phyloP scores from a whole-genome alignment of 1,140 invertebrate genomes.

The Heliothis subflexa region DNA sequence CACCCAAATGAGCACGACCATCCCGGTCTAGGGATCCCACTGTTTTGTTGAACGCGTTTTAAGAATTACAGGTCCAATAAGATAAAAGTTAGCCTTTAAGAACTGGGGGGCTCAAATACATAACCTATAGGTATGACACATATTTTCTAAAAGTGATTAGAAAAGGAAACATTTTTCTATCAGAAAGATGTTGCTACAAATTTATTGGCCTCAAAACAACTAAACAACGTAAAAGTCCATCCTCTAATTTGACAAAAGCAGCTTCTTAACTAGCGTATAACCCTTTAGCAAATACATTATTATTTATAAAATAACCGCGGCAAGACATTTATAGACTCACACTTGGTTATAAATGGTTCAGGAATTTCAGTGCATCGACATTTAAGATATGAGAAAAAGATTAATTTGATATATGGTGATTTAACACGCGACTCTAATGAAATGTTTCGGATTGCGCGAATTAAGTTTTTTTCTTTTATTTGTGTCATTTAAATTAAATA shows the following conservation, averaged over 20 bases:
- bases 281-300: neutral
- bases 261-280: neutral
- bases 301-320: conserved; percentile 24
- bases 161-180: no score
- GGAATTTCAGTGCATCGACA: conserved; percentile 44
- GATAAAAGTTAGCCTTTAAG: no score
- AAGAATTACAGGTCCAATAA: no score
- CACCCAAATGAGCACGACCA: no score
- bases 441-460: conserved; percentile 11
- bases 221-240: neutral
- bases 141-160: no score
- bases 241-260: neutral
- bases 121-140: no score
- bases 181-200: no score
- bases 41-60: no score
- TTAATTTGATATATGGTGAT: conserved; percentile 39
- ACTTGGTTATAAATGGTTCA: conserved; percentile 42
- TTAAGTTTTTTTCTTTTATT: neutral
- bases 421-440: conserved; percentile 36
- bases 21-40: no score
- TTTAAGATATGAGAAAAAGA: conserved; percentile 42
- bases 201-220: neutral
- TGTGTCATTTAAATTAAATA: neutral
- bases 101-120: no score
- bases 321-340: conserved; percentile 38